Conservation (phyloP, 2,113 vertebrate genomes). For the Porphyrio hochstetteri region DNA sequence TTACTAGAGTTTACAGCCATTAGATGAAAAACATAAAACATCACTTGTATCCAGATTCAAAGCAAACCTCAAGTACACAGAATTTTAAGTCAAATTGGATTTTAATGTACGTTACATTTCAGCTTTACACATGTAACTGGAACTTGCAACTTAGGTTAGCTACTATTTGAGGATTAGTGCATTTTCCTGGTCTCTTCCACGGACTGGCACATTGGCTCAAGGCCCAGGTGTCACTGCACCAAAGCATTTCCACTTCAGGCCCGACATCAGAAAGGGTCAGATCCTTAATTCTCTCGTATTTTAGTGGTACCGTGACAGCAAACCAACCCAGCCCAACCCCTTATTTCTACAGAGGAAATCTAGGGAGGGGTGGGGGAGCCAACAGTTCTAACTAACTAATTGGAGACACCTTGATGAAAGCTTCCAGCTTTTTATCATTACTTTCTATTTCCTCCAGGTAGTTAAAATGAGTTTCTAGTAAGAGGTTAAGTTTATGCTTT, state of each 20-base stretch:
- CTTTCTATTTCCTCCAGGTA: background rate
- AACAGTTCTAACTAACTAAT: background rate
- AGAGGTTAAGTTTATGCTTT: background rate
- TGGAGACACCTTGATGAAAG: background rate
- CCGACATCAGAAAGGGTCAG: background rate
- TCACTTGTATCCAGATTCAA: conserved; percentile 73
- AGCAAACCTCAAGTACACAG: conserved; percentile 77
- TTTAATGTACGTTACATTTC: conserved; percentile 62
- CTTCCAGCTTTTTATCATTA: background rate
- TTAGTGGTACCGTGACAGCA: background rate
- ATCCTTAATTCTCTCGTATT: background rate
- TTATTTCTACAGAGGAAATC: background rate
- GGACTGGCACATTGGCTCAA: background rate
- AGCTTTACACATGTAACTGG: conserved; percentile 59
- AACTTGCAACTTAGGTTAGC: conserved; percentile 56
- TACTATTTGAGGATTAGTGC: conserved; percentile 28
- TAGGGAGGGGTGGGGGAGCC: background rate
- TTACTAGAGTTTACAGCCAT: conserved; percentile 93
- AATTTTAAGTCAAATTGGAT: conserved; percentile 54
- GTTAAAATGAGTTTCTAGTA: background rate
- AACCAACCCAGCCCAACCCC: background rate
- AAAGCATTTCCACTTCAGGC: background rate
- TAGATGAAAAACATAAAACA: conserved; percentile 88
- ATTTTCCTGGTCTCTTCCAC: conserved; percentile 26
- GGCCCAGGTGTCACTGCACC: background rate